Evolutionary conservation across 2,888 invertebrate species (phyloP).

Genomic region (Ganaspis brasiliensis): DNA sequence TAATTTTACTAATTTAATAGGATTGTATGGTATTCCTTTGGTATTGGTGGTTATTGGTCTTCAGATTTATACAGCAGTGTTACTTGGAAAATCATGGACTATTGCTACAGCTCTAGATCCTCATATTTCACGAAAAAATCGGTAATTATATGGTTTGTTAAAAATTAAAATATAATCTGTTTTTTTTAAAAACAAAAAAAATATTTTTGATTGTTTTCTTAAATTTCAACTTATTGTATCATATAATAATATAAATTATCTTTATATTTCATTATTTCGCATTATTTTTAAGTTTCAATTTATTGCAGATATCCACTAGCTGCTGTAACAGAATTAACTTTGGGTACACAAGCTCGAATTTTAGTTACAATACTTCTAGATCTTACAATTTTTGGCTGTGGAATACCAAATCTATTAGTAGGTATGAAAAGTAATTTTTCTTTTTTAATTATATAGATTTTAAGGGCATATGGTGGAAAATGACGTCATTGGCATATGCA

Average conservation of each 20-base stretch:
- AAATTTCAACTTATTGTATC: too few species aligned
- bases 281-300: not conserved
- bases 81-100: constrained; percentile 91
- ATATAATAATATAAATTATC: too few species aligned
- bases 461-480: too few species aligned
- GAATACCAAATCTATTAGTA: constrained; percentile 90
- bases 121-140: constrained; percentile 83
- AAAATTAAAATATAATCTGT: too few species aligned
- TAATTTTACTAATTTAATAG: constrained; percentile 78
- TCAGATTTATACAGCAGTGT: constrained; percentile 91
- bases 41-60: constrained; percentile 85
- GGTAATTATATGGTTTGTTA: constrained; percentile 79
- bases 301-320: constrained; percentile 89
- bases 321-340: constrained; percentile 90
- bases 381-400: constrained; percentile 89
- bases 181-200: too few species aligned
- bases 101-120: constrained; percentile 88
- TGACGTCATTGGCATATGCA: not conserved
- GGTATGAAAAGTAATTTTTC: constrained; percentile 80
- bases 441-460: not conserved
- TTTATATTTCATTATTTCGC: too few species aligned
- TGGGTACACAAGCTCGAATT: constrained; percentile 84
- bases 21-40: constrained; percentile 87
- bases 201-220: constrained; percentile 14
- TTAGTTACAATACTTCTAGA: constrained; percentile 88